These are phyloP conservation scores for Erythrocebus patas DNA, from an alignment of 2,113 vertebrate genomes.

Conservation along the genomic window DNA sequence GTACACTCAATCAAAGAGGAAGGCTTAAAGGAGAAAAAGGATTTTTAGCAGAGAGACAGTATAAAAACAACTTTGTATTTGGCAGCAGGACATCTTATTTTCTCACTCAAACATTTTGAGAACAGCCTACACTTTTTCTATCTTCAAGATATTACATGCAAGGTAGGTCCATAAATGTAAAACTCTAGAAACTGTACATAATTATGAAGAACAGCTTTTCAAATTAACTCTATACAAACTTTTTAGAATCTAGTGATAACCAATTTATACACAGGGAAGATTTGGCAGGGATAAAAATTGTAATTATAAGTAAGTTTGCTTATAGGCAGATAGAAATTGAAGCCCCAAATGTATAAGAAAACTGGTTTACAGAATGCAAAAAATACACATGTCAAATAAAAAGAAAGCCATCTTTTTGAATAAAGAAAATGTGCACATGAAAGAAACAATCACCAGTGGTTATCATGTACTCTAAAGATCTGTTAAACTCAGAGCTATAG, in stretches of 20 bases:
- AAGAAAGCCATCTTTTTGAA: neutral
- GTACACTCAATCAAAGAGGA: neutral
- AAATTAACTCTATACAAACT: neutral
- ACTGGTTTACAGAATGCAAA: neutral
- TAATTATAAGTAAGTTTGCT: constrained; percentile 13
- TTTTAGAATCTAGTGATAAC: constrained; percentile 21
- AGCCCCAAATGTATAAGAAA: constrained; percentile 30
- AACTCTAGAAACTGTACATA: constrained; percentile 3
- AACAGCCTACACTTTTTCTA: constrained; percentile 10
- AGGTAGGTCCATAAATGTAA: constrained; percentile 16
- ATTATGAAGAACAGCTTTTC: neutral
- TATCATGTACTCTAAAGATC: neutral
- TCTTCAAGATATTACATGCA: constrained; percentile 5
- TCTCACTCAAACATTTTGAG: constrained; percentile 31
- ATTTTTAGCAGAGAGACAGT: neutral
- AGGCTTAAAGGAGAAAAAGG: neutral
- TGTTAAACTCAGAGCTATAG: neutral
- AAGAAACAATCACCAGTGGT: neutral
- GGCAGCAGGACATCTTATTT: constrained; percentile 14
- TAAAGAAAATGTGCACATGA: neutral
- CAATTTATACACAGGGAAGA: neutral
- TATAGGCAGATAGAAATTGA: neutral
- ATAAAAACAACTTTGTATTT: constrained; percentile 26
- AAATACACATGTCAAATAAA: neutral
- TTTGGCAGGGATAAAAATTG: neutral